These are phyloP conservation scores for Callinectes sapidus DNA, from an alignment of 2,888 invertebrate species.

Conservation along the genomic window DNA sequence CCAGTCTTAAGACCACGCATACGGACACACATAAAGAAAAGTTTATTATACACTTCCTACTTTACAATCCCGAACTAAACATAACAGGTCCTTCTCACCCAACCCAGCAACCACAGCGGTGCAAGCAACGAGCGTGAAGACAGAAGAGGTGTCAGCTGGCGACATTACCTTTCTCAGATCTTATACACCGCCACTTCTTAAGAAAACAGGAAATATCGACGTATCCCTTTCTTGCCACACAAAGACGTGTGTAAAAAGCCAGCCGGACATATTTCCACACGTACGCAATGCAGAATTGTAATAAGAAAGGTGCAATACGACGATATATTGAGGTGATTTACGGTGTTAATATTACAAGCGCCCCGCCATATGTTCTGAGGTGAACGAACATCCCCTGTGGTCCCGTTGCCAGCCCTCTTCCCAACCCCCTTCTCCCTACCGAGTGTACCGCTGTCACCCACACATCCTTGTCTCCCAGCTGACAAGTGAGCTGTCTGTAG, in stretches of 20 bases:
- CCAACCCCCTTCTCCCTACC: neutral
- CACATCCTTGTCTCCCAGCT: neutral
- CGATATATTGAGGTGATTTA: neutral
- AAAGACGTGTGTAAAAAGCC: neutral
- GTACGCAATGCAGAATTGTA: neutral
- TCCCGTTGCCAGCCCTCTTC: slow-evolving; percentile 5
- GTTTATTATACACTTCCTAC: neutral
- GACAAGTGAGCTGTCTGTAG: too few relatives aligned
- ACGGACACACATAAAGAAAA: neutral
- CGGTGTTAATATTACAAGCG: neutral
- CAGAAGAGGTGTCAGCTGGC: neutral
- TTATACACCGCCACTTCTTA: neutral
- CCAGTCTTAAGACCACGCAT: neutral
- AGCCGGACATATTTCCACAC: neutral
- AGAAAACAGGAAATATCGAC: neutral
- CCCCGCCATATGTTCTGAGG: neutral
- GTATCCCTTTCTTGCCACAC: neutral
- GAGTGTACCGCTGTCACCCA: neutral
- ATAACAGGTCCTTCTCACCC: neutral
- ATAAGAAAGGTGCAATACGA: neutral
- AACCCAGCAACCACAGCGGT: neutral
- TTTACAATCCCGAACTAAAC: neutral
- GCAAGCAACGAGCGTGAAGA: slow-evolving; percentile 2
- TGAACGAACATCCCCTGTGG: neutral
- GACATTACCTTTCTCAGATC: neutral